Percentiles rank a stretch among this genome's conserved stretches.
Evolutionary conservation across 2,113 vertebrate genomes (phyloP).

Genomic region (Dicerorhinus sumatrensis): DNA sequence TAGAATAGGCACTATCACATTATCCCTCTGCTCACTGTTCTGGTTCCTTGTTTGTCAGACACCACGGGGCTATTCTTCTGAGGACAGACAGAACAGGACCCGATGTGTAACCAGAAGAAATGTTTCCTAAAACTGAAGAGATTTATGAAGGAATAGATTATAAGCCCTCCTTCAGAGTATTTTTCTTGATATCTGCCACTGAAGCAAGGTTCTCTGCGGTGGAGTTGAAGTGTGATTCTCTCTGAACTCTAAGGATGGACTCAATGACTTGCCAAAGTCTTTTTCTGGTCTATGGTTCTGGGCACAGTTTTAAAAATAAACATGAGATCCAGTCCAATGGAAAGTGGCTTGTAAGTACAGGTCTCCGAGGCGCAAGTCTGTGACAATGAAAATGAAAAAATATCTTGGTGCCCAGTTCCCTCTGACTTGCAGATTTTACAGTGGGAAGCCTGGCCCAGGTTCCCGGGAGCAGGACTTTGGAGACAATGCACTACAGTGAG

Average conservation of each 20-base stretch:
- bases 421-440: not conserved
- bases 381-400: not conserved
- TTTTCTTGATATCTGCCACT: not conserved
- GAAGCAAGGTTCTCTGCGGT: not conserved
- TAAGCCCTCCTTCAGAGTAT: too few relatives aligned
- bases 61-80: not conserved
- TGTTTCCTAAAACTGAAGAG: not conserved
- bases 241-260: not conserved
- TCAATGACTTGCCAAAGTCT: conserved; percentile 46
- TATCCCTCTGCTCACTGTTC: not conserved
- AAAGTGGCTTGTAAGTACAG: conserved; percentile 46
- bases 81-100: not conserved
- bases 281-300: conserved; percentile 48
- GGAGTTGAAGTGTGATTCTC: not conserved
- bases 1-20: not conserved
- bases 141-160: not conserved
- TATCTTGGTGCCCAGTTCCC: not conserved
- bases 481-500: not conserved
- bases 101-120: too few relatives aligned
- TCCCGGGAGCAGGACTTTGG: not conserved
- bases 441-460: not conserved
- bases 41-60: not conserved
- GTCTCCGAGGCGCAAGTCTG: not conserved
- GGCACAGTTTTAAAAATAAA: conserved; percentile 67
- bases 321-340: not conserved